Base-by-base conservation (phyloP, 2,888 invertebrate genomes). In the Aspidiotus destructor region DNA sequence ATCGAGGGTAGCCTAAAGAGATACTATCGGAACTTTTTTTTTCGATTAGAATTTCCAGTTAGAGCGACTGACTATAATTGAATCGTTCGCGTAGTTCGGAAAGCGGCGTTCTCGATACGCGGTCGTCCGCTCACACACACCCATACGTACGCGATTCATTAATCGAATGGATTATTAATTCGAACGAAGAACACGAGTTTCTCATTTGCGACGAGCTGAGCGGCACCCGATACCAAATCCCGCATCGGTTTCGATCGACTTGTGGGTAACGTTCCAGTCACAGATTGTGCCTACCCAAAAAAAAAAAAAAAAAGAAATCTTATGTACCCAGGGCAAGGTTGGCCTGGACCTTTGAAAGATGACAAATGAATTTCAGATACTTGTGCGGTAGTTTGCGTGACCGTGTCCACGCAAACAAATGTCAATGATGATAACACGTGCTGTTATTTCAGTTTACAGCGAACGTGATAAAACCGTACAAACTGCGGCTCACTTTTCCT, bases 401-500 rank as follows among this genome's bases (percentile, higher is more conserved):
- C 57, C 67, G 67, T 67, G 67, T 67, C 67, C 67, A 44, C 60
- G 58, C 52, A 58, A 58, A 67, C 67, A 60, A 67, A 67, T 67
- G 67, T 67, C 67, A 67, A 67, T 58, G 58, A 42, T 28, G 28
- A 57, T 41, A 67, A 60, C 67, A 67, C 67, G 67, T 67, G 67
- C 67, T 67, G 67, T 58, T 67, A 67, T 67, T 64, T 54, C n/a
- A 16, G 17, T 54, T 58, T 40, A 28, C 40, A 10, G 3, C n/a
- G 48, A n/a, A n/a, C 10, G 48, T 48, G 48, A 48, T 13, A 48
- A 48, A 48, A n/a, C 2, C 2, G 48, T 13, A 28, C 17, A 28
- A 58, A 58, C 28, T 28, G 7, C 16, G 13, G 10, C 40, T 28
- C 28, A 3, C 40, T 58, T 8, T 58, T 13, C 28, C 40, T 58